These are phyloP conservation scores for Tanytarsus gracilentus DNA, from an alignment of 2,888 invertebrate genomes.

Conservation along the genomic window DNA sequence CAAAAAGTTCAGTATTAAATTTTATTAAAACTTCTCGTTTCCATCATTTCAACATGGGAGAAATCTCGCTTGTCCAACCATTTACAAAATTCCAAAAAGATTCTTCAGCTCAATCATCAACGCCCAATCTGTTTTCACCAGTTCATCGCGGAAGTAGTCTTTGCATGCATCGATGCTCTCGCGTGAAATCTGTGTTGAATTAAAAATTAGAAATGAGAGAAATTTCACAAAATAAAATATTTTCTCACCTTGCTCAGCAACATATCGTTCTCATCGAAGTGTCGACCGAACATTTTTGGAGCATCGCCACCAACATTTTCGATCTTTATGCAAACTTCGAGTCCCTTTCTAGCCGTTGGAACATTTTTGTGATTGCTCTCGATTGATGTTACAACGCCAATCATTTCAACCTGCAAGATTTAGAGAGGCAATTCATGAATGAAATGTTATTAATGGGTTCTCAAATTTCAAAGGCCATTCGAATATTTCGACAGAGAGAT, in stretches of 20 bases:
- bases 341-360: conserved; percentile 89
- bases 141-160: conserved; percentile 96
- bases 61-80: no score
- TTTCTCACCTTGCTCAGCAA: conserved; percentile 86
- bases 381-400: conserved; percentile 91
- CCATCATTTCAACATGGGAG: no score
- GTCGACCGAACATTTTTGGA: conserved; percentile 96
- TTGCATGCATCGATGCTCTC: conserved; percentile 99
- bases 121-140: conserved; percentile 95
- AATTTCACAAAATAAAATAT: conserved; percentile 12
- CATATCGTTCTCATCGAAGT: conserved; percentile 94
- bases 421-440: conserved; percentile 38
- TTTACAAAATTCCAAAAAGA: conserved; percentile 84
- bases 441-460: conserved; percentile 22
- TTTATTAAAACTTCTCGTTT: no score
- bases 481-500: no score
- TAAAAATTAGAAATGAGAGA: no score
- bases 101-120: conserved; percentile 98
- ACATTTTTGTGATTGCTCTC: conserved; percentile 93
- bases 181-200: conserved; percentile 87
- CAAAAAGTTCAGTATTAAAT: no score
- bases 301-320: conserved; percentile 96
- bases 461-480: no score
- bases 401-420: conserved; percentile 68
- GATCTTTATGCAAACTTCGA: conserved; percentile 94